Evolutionary conservation across 2,113 vertebrate species (phyloP).

Genomic region (Sinocyclocheilus grahami): DNA sequence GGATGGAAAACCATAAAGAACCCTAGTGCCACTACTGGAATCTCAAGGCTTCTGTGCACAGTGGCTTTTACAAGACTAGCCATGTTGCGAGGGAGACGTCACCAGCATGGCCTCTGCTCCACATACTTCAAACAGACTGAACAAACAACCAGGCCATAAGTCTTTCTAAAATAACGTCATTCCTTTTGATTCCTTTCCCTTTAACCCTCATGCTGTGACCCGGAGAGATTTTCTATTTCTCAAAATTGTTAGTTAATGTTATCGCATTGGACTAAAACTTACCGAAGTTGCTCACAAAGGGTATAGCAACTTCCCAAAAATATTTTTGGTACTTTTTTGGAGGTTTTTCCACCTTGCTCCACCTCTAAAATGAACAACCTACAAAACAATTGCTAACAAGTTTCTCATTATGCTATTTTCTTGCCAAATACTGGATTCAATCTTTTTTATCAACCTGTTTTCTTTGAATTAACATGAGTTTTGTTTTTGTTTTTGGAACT

Average conservation of each 20-base stretch:
- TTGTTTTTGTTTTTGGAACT: neutral
- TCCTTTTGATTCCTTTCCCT: constrained; percentile 54
- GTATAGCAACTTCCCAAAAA: neutral
- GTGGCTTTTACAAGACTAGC: constrained; percentile 71
- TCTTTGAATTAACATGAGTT: neutral
- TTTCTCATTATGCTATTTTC: neutral
- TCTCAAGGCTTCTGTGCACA: constrained; percentile 77
- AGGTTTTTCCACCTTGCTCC: neutral
- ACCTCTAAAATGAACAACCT: neutral
- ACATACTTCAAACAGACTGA: constrained; percentile 73
- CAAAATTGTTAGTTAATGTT: too few relatives aligned
- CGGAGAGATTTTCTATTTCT: neutral
- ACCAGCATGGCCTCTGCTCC: constrained; percentile 61
- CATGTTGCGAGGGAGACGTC: constrained; percentile 62
- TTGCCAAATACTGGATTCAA: neutral
- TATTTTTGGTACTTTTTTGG: neutral
- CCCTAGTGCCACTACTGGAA: constrained; percentile 77
- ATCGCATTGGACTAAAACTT: neutral
- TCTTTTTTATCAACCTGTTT: neutral
- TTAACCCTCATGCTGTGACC: neutral
- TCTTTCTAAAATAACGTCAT: constrained; percentile 70
- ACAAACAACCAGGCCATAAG: constrained; percentile 72
- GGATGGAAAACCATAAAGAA: constrained; percentile 84
- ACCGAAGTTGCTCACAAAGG: neutral
- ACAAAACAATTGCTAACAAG: neutral